Percentiles rank a stretch among this genome's conserved stretches.
Evolutionary conservation across 2,797 vertebrate genomes (phyloP).

Genomic region (Chaetophractus vellerosus): DNA sequence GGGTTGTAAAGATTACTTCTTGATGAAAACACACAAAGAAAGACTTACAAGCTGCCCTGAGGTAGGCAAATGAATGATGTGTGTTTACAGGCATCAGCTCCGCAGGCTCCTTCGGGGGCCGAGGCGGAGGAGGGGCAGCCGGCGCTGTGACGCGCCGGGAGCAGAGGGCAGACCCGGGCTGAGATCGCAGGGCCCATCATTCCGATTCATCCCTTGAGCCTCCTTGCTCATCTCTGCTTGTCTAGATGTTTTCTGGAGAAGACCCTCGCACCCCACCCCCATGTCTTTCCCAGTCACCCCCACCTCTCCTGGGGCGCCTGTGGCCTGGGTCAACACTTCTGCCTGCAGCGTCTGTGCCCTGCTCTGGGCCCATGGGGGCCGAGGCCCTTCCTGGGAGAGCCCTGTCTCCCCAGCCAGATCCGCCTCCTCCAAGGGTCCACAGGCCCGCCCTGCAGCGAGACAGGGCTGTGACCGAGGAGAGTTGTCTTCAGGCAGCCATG

Average conservation of each 20-base stretch:
- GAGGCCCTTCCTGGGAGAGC: background rate
- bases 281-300: background rate
- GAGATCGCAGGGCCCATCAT: background rate
- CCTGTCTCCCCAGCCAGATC: background rate
- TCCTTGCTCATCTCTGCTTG: background rate
- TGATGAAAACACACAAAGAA: slow-evolving; percentile 83
- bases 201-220: background rate
- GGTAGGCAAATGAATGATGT: slow-evolving; percentile 81
- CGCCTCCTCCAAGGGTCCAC: background rate
- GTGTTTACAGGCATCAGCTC: slow-evolving; percentile 60
- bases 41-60: slow-evolving; percentile 83
- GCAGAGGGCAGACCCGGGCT: background rate
- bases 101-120: background rate
- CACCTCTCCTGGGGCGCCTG: background rate
- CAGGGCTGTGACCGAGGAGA: background rate
- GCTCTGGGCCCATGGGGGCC: background rate
- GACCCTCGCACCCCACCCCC: background rate
- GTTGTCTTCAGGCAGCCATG: background rate
- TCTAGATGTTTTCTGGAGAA: background rate
- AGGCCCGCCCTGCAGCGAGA: rapidly evolving
- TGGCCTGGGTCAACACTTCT: background rate
- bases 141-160: rapidly evolving
- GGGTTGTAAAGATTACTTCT: slow-evolving; percentile 82
- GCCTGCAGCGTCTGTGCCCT: background rate
- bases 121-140: background rate